Conservation (phyloP, 1,140 invertebrate species). For the Cydia amplana region DNA sequence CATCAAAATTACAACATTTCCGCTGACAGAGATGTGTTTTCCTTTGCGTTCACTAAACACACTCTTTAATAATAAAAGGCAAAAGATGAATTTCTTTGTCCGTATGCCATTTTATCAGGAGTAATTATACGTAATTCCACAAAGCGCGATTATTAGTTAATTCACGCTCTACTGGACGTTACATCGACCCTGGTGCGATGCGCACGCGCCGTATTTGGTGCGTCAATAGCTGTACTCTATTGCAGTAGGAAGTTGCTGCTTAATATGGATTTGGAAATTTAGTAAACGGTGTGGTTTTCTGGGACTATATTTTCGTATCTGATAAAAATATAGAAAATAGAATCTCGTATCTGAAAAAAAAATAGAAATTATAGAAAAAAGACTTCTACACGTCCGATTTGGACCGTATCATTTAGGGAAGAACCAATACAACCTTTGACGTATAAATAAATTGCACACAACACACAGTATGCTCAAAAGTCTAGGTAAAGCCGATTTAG, state of each 20-base stretch:
- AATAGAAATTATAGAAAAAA: background rate
- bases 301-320: background rate
- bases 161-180: constrained; percentile 44
- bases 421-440: too few relatives aligned
- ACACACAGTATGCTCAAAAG: too few relatives aligned
- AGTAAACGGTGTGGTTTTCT: background rate
- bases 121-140: constrained; percentile 8
- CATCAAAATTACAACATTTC: too few relatives aligned
- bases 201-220: constrained; percentile 45
- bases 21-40: too few relatives aligned
- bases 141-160: constrained; percentile 35
- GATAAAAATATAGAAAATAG: background rate
- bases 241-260: constrained; percentile 35
- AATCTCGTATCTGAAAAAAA: background rate
- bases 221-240: constrained; percentile 40
- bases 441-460: too few relatives aligned
- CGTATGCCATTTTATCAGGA: background rate
- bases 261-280: constrained; percentile 21
- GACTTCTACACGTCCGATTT: too few relatives aligned
- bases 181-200: constrained; percentile 46
- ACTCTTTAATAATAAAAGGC: too few relatives aligned
- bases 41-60: too few relatives aligned
- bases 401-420: too few relatives aligned
- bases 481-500: too few relatives aligned
- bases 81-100: background rate